Evolutionary conservation across 2,888 invertebrate genomes (phyloP).

Genomic region (Megamerina dolium): DNA sequence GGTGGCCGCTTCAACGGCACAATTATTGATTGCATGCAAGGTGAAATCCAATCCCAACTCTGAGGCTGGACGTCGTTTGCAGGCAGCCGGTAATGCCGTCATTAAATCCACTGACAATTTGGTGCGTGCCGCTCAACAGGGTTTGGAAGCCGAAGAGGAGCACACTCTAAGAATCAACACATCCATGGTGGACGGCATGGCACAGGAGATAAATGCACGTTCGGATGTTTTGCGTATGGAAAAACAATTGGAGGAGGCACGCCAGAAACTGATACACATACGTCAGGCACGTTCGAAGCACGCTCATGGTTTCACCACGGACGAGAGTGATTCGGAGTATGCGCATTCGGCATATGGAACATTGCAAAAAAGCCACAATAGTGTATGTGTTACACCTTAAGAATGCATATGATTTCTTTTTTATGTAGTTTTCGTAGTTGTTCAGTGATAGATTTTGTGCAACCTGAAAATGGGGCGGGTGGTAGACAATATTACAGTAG

Average conservation of each 20-base stretch:
- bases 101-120: conserved; percentile 96
- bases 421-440: too few relatives aligned
- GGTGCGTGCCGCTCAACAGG: conserved; percentile 88
- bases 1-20: conserved; percentile 96
- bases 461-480: conserved; percentile 12
- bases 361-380: conserved; percentile 41
- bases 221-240: conserved; percentile 92
- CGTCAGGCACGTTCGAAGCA: conserved; percentile 85
- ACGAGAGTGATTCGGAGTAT: conserved; percentile 60
- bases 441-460: too few relatives aligned
- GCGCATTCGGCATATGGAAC: conserved; percentile 37
- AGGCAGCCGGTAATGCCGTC: conserved; percentile 92
- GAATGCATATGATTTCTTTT: too few relatives aligned
- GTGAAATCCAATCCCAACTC: conserved; percentile 97
- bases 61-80: conserved; percentile 83
- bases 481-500: too few relatives aligned
- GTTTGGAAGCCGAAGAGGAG: conserved; percentile 87
- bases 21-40: conserved; percentile 95
- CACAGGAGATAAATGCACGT: conserved; percentile 89
- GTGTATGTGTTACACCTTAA: too few relatives aligned
- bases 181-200: conserved; percentile 93
- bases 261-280: conserved; percentile 83
- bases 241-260: conserved; percentile 85
- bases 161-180: conserved; percentile 83
- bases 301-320: conserved; percentile 50